Conservation (phyloP, 2,888 invertebrate species). For the Gymnocheta viridis region DNA sequence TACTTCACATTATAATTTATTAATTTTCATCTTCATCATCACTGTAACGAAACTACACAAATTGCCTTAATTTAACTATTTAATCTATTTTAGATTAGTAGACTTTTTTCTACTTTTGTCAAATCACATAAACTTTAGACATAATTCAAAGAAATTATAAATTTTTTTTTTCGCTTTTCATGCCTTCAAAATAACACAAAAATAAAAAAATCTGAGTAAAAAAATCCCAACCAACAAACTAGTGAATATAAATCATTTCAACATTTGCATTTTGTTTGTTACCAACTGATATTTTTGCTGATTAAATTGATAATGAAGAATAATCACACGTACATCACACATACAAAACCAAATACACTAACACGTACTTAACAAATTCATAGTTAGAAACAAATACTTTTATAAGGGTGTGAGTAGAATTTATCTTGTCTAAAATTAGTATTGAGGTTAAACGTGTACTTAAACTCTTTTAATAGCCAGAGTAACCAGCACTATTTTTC, state of each 20-base stretch:
- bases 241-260: slow-evolving; percentile 59
- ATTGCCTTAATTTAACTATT: slow-evolving; percentile 59
- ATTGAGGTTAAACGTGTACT: slow-evolving; percentile 58
- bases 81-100: slow-evolving; percentile 59
- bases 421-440: slow-evolving; percentile 53
- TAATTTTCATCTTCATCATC: not conserved
- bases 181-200: not conserved
- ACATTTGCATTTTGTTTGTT: slow-evolving; percentile 20
- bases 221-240: not conserved
- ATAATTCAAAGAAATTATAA: slow-evolving; percentile 58
- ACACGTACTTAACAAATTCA: not conserved
- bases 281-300: slow-evolving; percentile 48
- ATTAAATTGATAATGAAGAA: slow-evolving; percentile 67
- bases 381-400: not conserved
- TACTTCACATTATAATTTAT: too few relatives aligned
- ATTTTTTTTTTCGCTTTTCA: not conserved
- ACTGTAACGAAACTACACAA: slow-evolving; percentile 39
- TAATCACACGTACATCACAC: slow-evolving; percentile 30
- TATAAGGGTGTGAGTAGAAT: slow-evolving; percentile 1
- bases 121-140: slow-evolving; percentile 55
- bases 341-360: not conserved
- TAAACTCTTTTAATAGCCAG: slow-evolving; percentile 54
- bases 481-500: too few relatives aligned
- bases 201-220: slow-evolving; percentile 18
- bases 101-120: slow-evolving; percentile 9